Evolutionary conservation across 2,888 invertebrate species (phyloP).

Genomic region (Synanthedon formicaeformis): DNA sequence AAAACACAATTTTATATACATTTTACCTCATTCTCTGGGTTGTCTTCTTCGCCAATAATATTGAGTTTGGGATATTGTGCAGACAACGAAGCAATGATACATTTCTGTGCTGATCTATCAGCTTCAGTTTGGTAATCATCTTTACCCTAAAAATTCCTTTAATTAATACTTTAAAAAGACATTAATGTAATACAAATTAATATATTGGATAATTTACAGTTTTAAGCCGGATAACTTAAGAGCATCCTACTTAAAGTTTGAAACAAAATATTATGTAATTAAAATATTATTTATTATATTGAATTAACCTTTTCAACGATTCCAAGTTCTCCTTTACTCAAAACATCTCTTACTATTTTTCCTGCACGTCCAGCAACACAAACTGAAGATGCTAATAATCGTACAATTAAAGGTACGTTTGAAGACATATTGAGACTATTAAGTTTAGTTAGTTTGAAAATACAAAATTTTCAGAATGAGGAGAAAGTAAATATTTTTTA

Average conservation of each 20-base stretch:
- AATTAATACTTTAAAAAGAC: not conserved
- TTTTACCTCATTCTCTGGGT: constrained; percentile 70
- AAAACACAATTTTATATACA: no score
- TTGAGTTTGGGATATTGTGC: constrained; percentile 85
- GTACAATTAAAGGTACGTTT: constrained; percentile 74
- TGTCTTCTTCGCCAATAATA: constrained; percentile 93
- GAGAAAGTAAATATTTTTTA: no score
- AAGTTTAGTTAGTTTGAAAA: no score
- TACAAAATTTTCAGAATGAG: no score
- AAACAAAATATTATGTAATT: no score
- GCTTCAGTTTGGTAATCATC: constrained; percentile 99
- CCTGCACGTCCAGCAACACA: constrained; percentile 86
- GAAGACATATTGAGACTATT: constrained; percentile 64
- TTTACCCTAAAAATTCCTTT: constrained; percentile 71
- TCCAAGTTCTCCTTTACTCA: constrained; percentile 89
- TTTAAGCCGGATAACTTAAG: not conserved
- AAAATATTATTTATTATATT: no score
- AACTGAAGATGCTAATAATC: constrained; percentile 82
- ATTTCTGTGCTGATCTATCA: constrained; percentile 93
- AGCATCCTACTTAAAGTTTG: no score
- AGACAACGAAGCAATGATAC: constrained; percentile 89
- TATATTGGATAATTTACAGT: not conserved
- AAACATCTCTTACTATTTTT: constrained; percentile 89
- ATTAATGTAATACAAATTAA: not conserved
- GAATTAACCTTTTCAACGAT: constrained; percentile 87